Evolutionary conservation across 2,113 vertebrate species (phyloP), one percentile per base, ranked within the genome.

Genomic region (Chaenocephalus aceratus): DNA sequence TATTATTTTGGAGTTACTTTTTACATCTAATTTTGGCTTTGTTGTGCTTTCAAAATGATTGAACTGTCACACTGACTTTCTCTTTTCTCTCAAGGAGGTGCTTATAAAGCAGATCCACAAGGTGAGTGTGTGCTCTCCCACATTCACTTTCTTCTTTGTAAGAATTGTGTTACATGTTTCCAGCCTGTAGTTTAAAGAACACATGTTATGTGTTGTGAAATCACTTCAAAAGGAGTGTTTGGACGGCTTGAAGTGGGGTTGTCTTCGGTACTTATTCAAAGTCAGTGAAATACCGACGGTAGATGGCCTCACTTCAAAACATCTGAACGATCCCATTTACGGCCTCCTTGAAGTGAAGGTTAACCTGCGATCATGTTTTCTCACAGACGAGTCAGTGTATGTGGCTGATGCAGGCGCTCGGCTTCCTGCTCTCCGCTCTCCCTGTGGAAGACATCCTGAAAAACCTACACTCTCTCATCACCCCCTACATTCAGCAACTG

Each of bases 61-160:
- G 15, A 70, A 56, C 14, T 13, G 3, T 82, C 16, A 62, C 11
- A 66, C 53, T 73, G 53, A 34, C 7, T 81, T 3, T 83, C 16
- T 83, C 36, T 53, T 74, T 65, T 87, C 54, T 61, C 62, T 86
- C 1, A 85, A 99, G 98, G 98, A 99, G 90, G 98, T 99, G 88
- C 95, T 99, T 82, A 98, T 99, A 95, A 99, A 99, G 93, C 98
- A 99, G 93, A 99, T 99, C 90, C 98, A 99, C 93, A 99, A 99
- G 98, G 98, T 99, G 83, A 93, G 95, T 93, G 34, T 74, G 18
- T 59, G 12, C 62, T 41, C 60, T 75, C 44, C 59, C 49, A 58
- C 41, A 2, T 74, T 78, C 59, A 58, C 66, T 34, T 53, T 67
- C 44, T 64, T 73, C 1, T 34, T 30, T 80, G 21, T 84, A 84